Base-by-base conservation (phyloP, 2,888 invertebrate species). In the Leptopilina myrica region DNA sequence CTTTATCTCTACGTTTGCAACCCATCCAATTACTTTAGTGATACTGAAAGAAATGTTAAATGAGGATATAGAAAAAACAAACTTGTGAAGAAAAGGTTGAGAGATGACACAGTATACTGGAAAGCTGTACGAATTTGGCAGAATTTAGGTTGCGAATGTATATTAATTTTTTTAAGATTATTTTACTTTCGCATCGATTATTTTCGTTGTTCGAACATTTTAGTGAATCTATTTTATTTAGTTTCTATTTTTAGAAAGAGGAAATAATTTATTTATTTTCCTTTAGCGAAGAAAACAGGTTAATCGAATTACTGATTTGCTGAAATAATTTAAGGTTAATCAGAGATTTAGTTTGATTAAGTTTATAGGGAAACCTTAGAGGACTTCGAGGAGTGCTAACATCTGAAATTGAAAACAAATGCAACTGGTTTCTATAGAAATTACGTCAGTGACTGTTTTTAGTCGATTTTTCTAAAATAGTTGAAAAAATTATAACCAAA, bases 1-100 rank as follows among this genome's bases (percentile, higher is more conserved):
- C 26, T 49, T 69, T 69, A 6, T 26, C 14, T 49, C 49, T 49
- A 49, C 12, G 9, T 49, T 66, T 69, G 46, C 53, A 53, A 53
- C 56, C 73, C 53, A 73, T 56, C 73, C 40, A 56, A 56, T 73
- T 73, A 73, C 73, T 73, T 73, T n/a, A 9, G 33, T 40, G 53
- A 33, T 33, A n/a, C 33, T 49, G 11, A 56, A 73, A 56, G 69
- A 56, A 56, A 73, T 73, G 9, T 14, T 56, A 56, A 53, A 73
- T 73, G 73, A 56, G 33, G n/a, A 56, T 56, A 14, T 40, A 73
- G 33, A 73, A 33, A 56, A 73, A 73, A 73, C 62, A 20, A 73
- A 53, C 8, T 33, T 20, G 11, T 9, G 14, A n/a, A 33, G 69
- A 33, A 56, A 73, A 56, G 73, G 33, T 26, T 56, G 53, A 33